phyloP scores from a whole-genome alignment of 2,888 invertebrate species.

The Drosophila subsilvestris region DNA sequence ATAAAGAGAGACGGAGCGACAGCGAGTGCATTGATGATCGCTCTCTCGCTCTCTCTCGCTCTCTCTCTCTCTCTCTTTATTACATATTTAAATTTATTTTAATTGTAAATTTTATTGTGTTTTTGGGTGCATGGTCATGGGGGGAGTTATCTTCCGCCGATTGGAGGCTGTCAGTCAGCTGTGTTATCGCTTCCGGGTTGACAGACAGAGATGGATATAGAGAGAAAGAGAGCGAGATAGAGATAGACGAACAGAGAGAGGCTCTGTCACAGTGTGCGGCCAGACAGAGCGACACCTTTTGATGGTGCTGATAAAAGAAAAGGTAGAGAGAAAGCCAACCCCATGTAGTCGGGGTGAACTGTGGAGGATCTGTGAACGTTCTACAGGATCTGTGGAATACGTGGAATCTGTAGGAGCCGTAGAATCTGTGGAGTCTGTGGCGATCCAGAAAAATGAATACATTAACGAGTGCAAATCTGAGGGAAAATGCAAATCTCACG shows the following conservation, averaged over 20 bases:
- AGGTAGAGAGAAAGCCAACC: too few species aligned
- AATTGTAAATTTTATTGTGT: constrained; percentile 12
- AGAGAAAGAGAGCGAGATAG: neutral
- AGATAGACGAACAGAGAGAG: neutral
- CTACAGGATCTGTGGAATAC: neutral
- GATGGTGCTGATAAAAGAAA: neutral
- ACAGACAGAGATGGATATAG: neutral
- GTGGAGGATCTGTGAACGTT: too few species aligned
- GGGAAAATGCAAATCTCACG: constrained; percentile 7
- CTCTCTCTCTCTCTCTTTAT: neutral
- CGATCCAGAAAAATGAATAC: neutral
- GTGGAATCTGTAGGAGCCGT: too few species aligned
- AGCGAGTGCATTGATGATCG: neutral
- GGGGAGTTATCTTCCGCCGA: constrained; percentile 39
- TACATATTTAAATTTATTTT: constrained; percentile 14
- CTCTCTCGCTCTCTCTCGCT: neutral
- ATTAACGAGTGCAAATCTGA: neutral
- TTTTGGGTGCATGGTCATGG: constrained; percentile 37
- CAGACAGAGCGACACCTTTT: neutral
- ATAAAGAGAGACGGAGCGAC: neutral
- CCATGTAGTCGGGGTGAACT: neutral
- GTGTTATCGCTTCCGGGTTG: constrained; percentile 37
- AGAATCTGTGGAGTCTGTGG: neutral
- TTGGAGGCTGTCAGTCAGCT: constrained; percentile 21
- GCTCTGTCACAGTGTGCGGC: neutral